These are phyloP conservation scores for Agrotis exclamationis DNA, from an alignment of 2,888 invertebrate species.

Conservation along the genomic window DNA sequence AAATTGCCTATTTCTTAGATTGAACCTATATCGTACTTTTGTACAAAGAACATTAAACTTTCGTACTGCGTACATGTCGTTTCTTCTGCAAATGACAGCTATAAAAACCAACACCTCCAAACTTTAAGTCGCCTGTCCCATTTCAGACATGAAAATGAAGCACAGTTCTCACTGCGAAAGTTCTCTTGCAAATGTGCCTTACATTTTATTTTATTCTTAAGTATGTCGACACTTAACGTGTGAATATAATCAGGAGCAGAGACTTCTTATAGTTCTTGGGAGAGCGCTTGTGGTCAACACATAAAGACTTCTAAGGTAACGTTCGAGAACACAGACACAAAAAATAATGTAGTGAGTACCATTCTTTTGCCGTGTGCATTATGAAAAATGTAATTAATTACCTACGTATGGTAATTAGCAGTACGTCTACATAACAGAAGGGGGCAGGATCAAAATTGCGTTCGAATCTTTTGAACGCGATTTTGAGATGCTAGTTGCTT, in stretches of 20 bases:
- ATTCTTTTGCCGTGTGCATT: too few species aligned
- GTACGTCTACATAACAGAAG: too few species aligned
- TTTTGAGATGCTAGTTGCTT: too few species aligned
- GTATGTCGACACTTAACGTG: constrained; percentile 49
- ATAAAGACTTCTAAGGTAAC: not conserved
- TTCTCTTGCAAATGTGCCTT: constrained; percentile 51
- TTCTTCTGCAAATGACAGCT: constrained; percentile 30
- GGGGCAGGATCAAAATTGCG: too few species aligned
- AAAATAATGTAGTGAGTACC: too few species aligned
- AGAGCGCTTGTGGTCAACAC: not conserved
- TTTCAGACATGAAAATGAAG: constrained; percentile 53
- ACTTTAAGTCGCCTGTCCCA: constrained; percentile 53
- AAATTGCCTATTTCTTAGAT: not conserved
- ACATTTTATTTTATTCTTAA: constrained; percentile 53
- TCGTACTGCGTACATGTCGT: not conserved
- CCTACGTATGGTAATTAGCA: too few species aligned
- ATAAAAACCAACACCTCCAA: constrained; percentile 49
- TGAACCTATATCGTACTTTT: not conserved
- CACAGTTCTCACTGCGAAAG: constrained; percentile 49
- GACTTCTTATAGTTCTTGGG: not conserved
- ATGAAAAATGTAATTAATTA: too few species aligned
- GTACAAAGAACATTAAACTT: not conserved
- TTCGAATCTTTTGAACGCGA: too few species aligned
- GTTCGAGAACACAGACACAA: too few species aligned
- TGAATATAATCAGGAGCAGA: constrained; percentile 5